Evolutionary conservation across 2,888 invertebrate genomes (phyloP), one percentile per base, ranked within the genome.

Genomic region (Agelastica alni): DNA sequence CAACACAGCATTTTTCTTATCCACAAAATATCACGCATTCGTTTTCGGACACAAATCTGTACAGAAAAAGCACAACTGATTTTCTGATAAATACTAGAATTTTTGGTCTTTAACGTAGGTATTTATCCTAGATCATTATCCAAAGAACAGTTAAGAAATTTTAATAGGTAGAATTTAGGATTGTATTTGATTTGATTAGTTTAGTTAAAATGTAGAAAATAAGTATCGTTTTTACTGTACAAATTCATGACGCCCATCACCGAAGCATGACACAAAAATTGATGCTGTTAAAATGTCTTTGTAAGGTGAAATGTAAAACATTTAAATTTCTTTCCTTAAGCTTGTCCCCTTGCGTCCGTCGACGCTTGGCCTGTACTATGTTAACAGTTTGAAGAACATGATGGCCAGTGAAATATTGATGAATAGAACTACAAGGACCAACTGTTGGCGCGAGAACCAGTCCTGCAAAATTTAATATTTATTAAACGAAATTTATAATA

Each of bases 371-470:
- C 81, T 81, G 77, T 85, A 87, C 91, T 93, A 95, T 89, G 93
- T 94, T 74, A 95, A 84, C 83, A 95, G 84, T 80, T 94, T 94
- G 84, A 93, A 91, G 83, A 95, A 95, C 87, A 95, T 89, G 80
- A 95, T 88, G 78, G 93, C 95, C 84, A 95, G 81, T 69, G 92
- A 90, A 81, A 95, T 89, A 83, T 95, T 95, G 82, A 93, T 88
- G 82, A 95, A 89, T 71, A 95, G 85, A 73, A 95, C 93, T 77
- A 95, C 83, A 82, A 95, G 88, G 79, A 95, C 90, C 78, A 95
- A 84, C 83, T 94, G 93, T 83, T 95, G 94, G 78, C 94, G 87
- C 75, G 93, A 92, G 81, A 95, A 92, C 95, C 95, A 95, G 85
- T 94, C 94, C 93, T 94, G 85, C 4, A 83, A 83, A 65, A 64